Percentiles rank a stretch among this genome's conserved stretches.
These are phyloP conservation scores for Ptyas mucosa DNA, from an alignment of 2,113 vertebrate species.

Conservation along the genomic window DNA sequence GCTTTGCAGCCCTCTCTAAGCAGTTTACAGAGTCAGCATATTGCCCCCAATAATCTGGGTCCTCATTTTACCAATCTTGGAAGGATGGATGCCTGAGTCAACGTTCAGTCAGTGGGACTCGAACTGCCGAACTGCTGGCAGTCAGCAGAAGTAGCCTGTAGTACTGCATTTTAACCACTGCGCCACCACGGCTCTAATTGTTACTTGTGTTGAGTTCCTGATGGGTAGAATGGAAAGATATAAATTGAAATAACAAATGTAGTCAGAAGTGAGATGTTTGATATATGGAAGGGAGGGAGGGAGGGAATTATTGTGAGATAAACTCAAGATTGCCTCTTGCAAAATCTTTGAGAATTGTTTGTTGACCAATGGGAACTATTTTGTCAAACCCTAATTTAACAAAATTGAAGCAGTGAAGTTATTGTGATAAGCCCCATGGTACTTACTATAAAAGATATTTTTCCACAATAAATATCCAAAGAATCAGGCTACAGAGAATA, in stretches of 20 bases:
- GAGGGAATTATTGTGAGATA: background rate
- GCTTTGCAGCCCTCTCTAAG: too few species aligned
- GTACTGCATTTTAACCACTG: too few species aligned
- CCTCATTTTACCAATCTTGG: too few species aligned
- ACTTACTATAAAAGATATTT: background rate
- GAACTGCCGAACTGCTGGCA: too few species aligned
- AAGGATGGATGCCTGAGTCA: too few species aligned
- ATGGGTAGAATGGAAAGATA: background rate
- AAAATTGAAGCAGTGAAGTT: background rate
- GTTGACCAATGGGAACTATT: background rate
- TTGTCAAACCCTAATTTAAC: background rate
- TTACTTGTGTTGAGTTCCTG: background rate
- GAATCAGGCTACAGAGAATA: background rate
- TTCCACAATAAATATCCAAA: background rate
- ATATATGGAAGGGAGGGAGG: background rate
- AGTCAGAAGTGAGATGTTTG: background rate
- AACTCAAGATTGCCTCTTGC: background rate
- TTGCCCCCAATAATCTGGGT: too few species aligned
- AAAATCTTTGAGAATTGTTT: background rate
- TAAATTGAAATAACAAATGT: background rate
- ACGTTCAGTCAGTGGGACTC: too few species aligned
- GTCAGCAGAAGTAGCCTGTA: too few species aligned
- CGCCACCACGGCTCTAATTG: too few species aligned
- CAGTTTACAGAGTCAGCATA: too few species aligned
- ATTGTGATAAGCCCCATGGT: background rate